Base-by-base conservation (phyloP, 2,797 vertebrate species). In the Coccyzus lansbergi region DNA sequence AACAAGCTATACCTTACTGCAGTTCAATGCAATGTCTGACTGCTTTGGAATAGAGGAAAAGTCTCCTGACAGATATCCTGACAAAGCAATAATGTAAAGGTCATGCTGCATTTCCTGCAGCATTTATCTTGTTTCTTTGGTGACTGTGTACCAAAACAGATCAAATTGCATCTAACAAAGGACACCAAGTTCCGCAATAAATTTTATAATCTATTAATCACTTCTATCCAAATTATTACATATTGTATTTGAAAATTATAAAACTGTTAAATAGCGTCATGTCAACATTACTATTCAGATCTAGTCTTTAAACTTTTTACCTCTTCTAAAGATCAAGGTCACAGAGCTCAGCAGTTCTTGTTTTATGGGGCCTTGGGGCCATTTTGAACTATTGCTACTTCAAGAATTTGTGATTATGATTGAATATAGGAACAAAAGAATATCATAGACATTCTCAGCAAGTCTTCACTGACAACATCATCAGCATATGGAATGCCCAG, bases 301-400 rank as follows among this genome's bases (percentile, higher is more conserved):
- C 58, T 85, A 89, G 83, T 79, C 85, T 90, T 70, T 70, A 63
- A 88, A 72, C 5, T 7, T 93, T 97, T 93, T 92, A 64, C 62
- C 86, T 95, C 96, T 95, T 78, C 85, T 96, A 96, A 98, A 97
- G 95, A 97, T 96, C 95, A 97, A 98, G 96, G 96, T 91, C 93
- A 97, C 52, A 48, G 76, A 90, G 69, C 84, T 96, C 85, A 86
- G 62, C 53, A 79, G n/a, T 95, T 96, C 91, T 86, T 93, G 36
- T 94, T 97, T 97, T 96, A 96, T 90, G 94, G 69, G 84, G 77
- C 96, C 94, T 97, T 40, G 29, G 88, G 91, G 86, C 84, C 94
- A 75, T 90, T 96, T 97, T 92, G 82, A 95, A 92, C 93, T 76
- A 92, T 95, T 95, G 88, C 91, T 90, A 42, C 91, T 87, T 91